Evolutionary conservation across 2,113 vertebrate species (phyloP).

Genomic region (Notarius quadriscutis): DNA sequence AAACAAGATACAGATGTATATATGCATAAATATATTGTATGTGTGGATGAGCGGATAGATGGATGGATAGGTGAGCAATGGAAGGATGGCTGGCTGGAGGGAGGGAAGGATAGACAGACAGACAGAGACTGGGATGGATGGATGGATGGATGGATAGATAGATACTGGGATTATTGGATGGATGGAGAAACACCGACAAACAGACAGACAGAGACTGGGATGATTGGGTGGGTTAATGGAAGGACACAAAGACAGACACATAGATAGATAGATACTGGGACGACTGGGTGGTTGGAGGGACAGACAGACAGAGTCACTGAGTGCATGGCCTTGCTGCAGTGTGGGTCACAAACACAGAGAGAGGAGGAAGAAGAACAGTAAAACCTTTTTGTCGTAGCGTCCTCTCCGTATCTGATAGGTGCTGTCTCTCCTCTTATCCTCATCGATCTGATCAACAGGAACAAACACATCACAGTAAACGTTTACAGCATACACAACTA

Average conservation of each 20-base stretch:
- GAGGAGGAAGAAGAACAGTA: not conserved
- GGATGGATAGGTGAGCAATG: too few relatives aligned
- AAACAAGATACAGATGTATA: not conserved
- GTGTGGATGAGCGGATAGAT: not conserved
- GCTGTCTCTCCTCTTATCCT: conserved; percentile 86
- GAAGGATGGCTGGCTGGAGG: too few relatives aligned
- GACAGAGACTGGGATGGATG: too few relatives aligned
- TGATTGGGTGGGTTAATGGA: too few relatives aligned
- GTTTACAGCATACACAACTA: not conserved
- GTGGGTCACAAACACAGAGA: conserved; percentile 4
- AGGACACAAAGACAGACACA: not conserved
- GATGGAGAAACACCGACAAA: not conserved
- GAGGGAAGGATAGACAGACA: too few relatives aligned
- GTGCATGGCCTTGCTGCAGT: not conserved
- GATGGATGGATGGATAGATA: not conserved
- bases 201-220: not conserved
- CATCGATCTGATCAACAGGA: conserved; percentile 83
- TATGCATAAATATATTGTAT: not conserved
- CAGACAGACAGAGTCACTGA: not conserved
- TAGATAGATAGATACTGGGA: not conserved
- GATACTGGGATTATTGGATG: not conserved
- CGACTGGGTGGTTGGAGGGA: not conserved
- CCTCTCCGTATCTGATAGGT: conserved; percentile 75
- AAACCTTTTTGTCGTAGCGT: conserved; percentile 95
- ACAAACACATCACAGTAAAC: conserved; percentile 10